These are phyloP conservation scores for Spicauda simplicius DNA, from an alignment of 2,888 invertebrate genomes.

Conservation along the genomic window DNA sequence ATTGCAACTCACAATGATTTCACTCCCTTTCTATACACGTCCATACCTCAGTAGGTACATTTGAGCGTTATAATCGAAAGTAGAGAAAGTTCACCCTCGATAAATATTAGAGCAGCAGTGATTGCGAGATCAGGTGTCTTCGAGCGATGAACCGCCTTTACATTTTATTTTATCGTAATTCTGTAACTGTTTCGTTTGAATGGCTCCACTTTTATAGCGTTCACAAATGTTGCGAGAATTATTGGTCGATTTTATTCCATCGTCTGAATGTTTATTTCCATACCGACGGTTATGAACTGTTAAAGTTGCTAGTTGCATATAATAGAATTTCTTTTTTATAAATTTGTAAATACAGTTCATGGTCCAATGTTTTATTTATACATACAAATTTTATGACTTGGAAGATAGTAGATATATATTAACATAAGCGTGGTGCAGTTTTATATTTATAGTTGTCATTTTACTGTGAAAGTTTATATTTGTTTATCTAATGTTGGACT, in stretches of 20 bases:
- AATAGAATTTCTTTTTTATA: not conserved
- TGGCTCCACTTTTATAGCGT: conserved; percentile 15
- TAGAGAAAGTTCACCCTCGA: conserved; percentile 17
- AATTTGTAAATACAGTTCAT: not conserved
- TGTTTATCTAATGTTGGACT: no score
- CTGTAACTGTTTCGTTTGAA: conserved; percentile 1
- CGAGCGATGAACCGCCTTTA: conserved; percentile 10
- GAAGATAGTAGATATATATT: no score
- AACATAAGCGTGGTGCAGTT: no score
- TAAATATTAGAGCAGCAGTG: conserved; percentile 27
- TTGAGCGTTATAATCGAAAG: conserved; percentile 13
- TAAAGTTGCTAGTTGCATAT: not conserved
- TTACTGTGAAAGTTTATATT: no score
- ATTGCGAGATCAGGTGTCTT: conserved; percentile 29
- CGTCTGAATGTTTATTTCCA: conserved; percentile 8
- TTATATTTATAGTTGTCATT: no score
- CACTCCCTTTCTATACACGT: not conserved
- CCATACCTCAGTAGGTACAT: not conserved
- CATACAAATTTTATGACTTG: no score
- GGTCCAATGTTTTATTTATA: no score
- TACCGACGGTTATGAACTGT: not conserved
- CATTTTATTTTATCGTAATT: conserved; percentile 17
- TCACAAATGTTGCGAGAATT: conserved; percentile 13
- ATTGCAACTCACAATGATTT: not conserved
- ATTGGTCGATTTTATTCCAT: conserved; percentile 18